Base-by-base conservation (phyloP, 2,113 vertebrate species). In the Circaetus gallicus region DNA sequence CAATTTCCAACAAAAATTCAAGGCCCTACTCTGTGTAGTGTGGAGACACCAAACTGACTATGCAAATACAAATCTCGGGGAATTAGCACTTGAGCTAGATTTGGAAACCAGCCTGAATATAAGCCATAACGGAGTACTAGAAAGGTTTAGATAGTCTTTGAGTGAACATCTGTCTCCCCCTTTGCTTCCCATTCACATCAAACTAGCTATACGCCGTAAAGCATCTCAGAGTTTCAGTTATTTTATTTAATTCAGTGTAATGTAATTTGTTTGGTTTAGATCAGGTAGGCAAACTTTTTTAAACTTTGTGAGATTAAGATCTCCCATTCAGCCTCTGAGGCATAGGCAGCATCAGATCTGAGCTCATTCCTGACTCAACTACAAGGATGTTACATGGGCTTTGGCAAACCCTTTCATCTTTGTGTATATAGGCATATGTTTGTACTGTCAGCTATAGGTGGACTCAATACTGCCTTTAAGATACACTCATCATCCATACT, bases 11-110 rank as follows among this genome's bases (percentile, higher is more conserved):
- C 7, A 59, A 15, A 81, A 84, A 34, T 14, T 24, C 32, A 12
- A 0, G 45, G 28, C 59, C 47, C 10, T 73, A 2, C 31, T 66
- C 13, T 16, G 3, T 58, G 16, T 22, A 34, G 25, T 19, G 9
- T 53, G 11, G 36, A 66, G 45, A 56, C 29, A 26, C 43, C 20
- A 42, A 76, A 28, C 31, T 61, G 32, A n/a, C 19, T 80, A 9
- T 77, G 50, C 32, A 86, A 29, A 65, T 53, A 43, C 18, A 83
- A 45, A 55, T 58, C 59, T 85, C 0, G 0, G n/a, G 32, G 50
- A 65, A 40, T 50, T 42, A 52, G 9, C 43, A 11, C 8, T 58
- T 62, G 42, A 69, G 10, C 29, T 70, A 45, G 15, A 12, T 82
- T 70, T 90, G 78, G 26, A 85, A 85, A 89, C 13, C 10, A 79